phyloP scores from a whole-genome alignment of 2,797 vertebrate species.

The Eulemur mongoz region DNA sequence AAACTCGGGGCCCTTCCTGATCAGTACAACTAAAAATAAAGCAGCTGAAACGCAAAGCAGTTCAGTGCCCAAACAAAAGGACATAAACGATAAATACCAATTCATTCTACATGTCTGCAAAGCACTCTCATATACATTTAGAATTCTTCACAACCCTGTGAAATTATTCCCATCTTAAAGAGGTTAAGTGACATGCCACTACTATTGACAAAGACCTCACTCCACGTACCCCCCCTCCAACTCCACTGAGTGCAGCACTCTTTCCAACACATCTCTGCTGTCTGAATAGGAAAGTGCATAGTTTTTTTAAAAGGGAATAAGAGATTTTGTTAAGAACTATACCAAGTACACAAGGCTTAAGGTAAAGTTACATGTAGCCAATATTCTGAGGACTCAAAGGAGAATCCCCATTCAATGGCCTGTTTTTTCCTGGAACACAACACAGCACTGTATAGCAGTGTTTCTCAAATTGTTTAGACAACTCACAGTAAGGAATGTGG shows the following conservation, averaged over 20 bases:
- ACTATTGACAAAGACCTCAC: not conserved
- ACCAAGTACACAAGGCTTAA: not conserved
- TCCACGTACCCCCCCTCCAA: not conserved
- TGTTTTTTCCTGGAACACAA: not conserved
- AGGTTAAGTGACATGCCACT: not conserved
- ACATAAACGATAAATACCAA: not conserved
- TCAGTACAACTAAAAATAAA: not conserved
- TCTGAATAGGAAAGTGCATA: not conserved
- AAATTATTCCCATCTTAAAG: not conserved
- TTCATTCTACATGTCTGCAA: not conserved
- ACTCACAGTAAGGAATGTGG: not conserved
- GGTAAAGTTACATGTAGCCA: not conserved
- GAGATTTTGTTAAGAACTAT: not conserved
- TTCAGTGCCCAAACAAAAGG: not conserved
- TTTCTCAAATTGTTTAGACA: not conserved
- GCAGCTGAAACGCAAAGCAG: not conserved
- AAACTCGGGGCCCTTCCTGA: not conserved
- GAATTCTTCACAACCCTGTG: not conserved
- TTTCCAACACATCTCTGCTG: not conserved
- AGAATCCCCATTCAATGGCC: not conserved
- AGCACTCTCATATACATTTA: not conserved
- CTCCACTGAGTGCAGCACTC: not conserved
- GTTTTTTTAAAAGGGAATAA: not conserved
- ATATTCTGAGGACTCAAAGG: not conserved
- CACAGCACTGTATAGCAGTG: not conserved